Base-by-base conservation (phyloP, 2,797 vertebrate genomes). In the Acipenser transmontanus region DNA sequence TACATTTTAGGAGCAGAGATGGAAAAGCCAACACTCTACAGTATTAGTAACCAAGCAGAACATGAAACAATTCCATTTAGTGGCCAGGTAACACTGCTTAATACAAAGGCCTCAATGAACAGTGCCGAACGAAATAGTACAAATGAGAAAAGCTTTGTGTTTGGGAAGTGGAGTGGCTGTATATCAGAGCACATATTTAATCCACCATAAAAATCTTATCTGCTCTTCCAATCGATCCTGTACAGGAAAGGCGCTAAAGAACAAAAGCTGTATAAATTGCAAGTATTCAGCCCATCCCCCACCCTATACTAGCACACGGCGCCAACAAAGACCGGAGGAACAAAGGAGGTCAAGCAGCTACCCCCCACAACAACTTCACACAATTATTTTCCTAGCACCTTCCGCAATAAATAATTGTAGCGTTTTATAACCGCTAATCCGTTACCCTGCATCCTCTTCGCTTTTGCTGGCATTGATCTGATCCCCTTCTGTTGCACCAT, bases 401-500 rank as follows among this genome's bases (percentile, higher is more conserved):
- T 6, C 12, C 9, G 13, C 34, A 8, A 2, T 4, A 57, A n/a
- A 11, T 20, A 60, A 50, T 6, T 13, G 47, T 10, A 48, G 0
- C 6, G 10, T 50, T 56, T 49, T 52, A 34, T n/a, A 8, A 64
- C 0, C 6, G 13, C 7, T 7, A 49, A 9, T 64, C 68, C 62
- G 92, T 87, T 77, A 98, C 95, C 95, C 95, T 8, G 93, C 94
- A 64, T 98, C 96, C 74, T 98, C 95, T 71, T 98, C 94, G 77
- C 89, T 91, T 82, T 96, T 98, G 86, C 93, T 97, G 68, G 96
- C 94, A 48, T 96, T 92, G 52, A 98, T 97, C 85, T 97, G 94
- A 13, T 93, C 93, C 7, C 96, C 95, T 47, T 97, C 95, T 0
- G 77, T 71, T 1, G 86, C 84, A 61, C 88, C 89, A 50, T 91